These are phyloP conservation scores for Labia minor DNA, from an alignment of 2,888 invertebrate genomes.

Conservation along the genomic window DNA sequence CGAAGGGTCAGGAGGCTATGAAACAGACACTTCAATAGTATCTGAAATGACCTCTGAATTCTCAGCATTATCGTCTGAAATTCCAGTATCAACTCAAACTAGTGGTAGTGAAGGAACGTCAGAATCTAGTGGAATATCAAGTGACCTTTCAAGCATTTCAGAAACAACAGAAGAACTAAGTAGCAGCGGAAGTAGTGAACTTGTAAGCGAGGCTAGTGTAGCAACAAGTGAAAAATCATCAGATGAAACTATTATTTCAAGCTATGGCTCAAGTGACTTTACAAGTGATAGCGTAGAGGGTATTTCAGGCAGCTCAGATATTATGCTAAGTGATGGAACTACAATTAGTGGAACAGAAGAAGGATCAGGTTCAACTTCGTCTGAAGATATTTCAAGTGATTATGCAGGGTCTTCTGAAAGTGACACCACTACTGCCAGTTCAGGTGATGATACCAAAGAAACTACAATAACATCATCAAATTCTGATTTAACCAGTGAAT, in stretches of 20 bases:
- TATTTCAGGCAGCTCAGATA: conserved; percentile 36
- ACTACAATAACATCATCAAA: conserved; percentile 18
- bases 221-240: background rate
- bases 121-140: background rate
- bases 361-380: background rate
- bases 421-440: conserved; percentile 27
- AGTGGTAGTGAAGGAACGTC: background rate
- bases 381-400: conserved; percentile 17
- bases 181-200: background rate
- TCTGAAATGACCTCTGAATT: background rate
- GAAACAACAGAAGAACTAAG: background rate
- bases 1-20: conserved; percentile 31
- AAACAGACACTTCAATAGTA: conserved; percentile 29
- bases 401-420: conserved; percentile 25
- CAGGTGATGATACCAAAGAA: conserved; percentile 27
- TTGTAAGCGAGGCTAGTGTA: background rate
- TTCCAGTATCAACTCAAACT: background rate
- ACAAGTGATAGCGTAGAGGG: conserved; percentile 20
- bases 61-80: background rate
- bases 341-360: background rate
- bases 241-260: background rate
- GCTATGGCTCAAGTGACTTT: background rate
- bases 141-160: background rate
- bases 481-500: conserved; percentile 15
- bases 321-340: conserved; percentile 44